Base-by-base conservation (phyloP, 1,140 invertebrate species). In the Diploscapter pachys region DNA sequence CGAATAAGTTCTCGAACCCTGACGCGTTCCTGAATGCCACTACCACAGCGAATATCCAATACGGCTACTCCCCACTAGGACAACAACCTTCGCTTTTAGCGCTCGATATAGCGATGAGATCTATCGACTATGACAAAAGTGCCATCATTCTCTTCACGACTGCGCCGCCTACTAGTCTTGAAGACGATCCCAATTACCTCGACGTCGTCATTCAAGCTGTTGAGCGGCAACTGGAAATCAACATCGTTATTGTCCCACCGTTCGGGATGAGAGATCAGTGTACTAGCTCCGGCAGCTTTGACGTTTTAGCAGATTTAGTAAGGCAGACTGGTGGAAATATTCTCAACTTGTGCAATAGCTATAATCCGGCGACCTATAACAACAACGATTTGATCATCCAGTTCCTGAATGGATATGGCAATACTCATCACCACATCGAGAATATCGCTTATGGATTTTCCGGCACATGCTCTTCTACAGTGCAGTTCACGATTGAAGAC, bases 211-310 rank as follows among this genome's bases (percentile, higher is more conserved):
- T 61, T 61, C 50, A 5, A 8, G 55, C 56, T 3, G 56, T 70
- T 3, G 68, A 70, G 48, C 68, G 68, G 13, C 68, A 70, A 61
- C 59, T 70, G n/a, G 68, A 70, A n/a, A 70, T 70, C 56, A 61
- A 56, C 4, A 61, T 70, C 11, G 55, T 70, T 9, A 59, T 70
- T n/a, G 63, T 70, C 62, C 55, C 68, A 31, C 68, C 68, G 49
- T 70, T 61, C 13, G 68, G 68, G 8, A 61, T 52, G 4, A 5
- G 11, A 3, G 68, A 70, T 13, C 13, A 52, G 11, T 70, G 68
- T 54, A 59, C 5, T 8, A 51, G 53, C 6, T 52, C 5, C 50
- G 62, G 62, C 11, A 5, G 48, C 2, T 70, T 59, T 51, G 4
- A 49, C 5, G 49, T 9, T 11, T 70, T 61, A 13, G 68, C 59